Evolutionary conservation across 2,797 vertebrate species (phyloP).

Genomic region (Sebastes melanostomus): DNA sequence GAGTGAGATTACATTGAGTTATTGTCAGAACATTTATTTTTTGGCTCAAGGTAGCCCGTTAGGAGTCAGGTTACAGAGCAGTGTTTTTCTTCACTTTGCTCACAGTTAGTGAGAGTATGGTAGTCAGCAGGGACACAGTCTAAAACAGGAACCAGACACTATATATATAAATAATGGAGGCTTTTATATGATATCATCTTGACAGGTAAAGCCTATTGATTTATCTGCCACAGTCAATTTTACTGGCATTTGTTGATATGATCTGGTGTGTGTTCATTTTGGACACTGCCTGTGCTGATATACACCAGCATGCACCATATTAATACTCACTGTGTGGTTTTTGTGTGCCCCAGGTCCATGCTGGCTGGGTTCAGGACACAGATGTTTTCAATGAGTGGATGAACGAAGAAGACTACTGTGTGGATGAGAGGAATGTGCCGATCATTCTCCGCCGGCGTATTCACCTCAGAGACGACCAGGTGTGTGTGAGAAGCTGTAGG

Average conservation of each 20-base stretch:
- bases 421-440: conserved; percentile 89
- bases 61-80: neutral
- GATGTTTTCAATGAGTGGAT: conserved; percentile 97
- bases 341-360: conserved; percentile 84
- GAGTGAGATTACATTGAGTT: neutral
- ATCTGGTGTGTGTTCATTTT: neutral
- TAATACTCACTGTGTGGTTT: neutral
- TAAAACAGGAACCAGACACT: neutral
- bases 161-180: neutral
- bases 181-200: neutral
- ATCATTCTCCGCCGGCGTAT: conserved; percentile 76
- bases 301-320: neutral
- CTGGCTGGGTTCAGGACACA: conserved; percentile 93
- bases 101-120: neutral
- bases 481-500: conserved; percentile 63
- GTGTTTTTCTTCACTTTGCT: neutral
- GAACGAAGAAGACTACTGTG: conserved; percentile 97
- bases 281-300: neutral
- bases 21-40: neutral
- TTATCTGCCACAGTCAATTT: neutral
- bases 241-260: neutral
- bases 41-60: neutral
- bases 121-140: neutral
- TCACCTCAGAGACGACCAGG: conserved; percentile 76
- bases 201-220: neutral